Base-by-base conservation (phyloP, 1,140 invertebrate species). In the Hydropsyche tenuis region DNA sequence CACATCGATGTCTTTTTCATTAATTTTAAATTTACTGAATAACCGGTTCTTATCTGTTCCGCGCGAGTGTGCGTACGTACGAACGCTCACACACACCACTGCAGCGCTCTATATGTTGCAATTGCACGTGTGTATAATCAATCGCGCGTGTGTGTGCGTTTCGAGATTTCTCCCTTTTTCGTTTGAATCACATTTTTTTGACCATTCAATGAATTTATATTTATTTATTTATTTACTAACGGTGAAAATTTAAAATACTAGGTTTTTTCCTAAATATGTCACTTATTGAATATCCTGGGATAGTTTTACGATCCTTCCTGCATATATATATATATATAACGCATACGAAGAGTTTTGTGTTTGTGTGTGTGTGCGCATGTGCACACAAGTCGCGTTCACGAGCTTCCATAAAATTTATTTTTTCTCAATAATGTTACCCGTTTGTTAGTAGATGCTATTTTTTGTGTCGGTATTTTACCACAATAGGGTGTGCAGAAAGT, bases 31-130 rank as follows among this genome's bases (percentile, higher is more conserved):
- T n/a, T 30, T 43, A 65, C 30, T 30, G 63, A 12, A 65, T 45
- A 65, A 65, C 63, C 63, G 63, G 63, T 65, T 65, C 56, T 60
- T 60, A 60, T 60, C 56, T 60, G 23, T 16, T 30, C 20, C 63
- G 30, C 11, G 37, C 43, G 63, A 12, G 4, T 9, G 25, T 64
- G 62, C 37, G 45, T 51, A 16, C 63, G 16, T 16, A 43, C 30
- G 43, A 1, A 43, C 43, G 16, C 16, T 16, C n/a, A 65, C 30
- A 43, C 14, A 22, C 27, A 27, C 23, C 30, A 23, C n/a, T 25
- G 7, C 16, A 27, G n/a, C 63, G 22, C 30, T 43, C 43, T 9
- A 46, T 43, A 23, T 20, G 56, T 25, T 60, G 56, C 48, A 53
- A 60, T 27, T 25, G 22, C 20, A n/a, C n/a, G n/a, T n/a, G n/a